phyloP scores from a whole-genome alignment of 1,140 invertebrate species.

The Phymastichus coffea region DNA sequence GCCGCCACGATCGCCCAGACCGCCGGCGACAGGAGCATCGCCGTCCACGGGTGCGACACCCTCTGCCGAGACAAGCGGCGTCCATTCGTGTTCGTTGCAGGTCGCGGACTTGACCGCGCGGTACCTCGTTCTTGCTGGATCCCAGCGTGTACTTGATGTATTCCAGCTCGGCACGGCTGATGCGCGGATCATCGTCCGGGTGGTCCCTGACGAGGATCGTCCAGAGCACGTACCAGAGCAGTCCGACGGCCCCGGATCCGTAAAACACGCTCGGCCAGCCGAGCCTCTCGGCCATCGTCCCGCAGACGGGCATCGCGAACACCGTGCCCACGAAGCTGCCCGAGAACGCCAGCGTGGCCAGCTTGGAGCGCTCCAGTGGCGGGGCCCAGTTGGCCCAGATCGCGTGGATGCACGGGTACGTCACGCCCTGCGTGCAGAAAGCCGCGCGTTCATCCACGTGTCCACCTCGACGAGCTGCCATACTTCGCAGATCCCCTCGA shows the following conservation, averaged over 20 bases:
- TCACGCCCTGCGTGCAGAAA: constrained; percentile 87
- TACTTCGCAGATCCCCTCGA: constrained; percentile 89
- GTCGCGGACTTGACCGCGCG: too few species aligned
- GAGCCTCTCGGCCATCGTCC: constrained; percentile 67
- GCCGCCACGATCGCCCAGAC: constrained; percentile 90
- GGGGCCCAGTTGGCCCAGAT: constrained; percentile 90
- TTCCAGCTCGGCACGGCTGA: constrained; percentile 72
- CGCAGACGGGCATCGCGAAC: constrained; percentile 74
- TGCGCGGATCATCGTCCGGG: constrained; percentile 74
- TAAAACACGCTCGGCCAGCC: constrained; percentile 91
- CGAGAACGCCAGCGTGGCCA: constrained; percentile 78
- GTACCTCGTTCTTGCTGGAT: constrained; percentile 35
- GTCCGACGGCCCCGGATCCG: constrained; percentile 74
- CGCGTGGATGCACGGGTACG: constrained; percentile 86
- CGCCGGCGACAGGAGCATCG: constrained; percentile 77
- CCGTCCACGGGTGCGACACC: constrained; percentile 74
- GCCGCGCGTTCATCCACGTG: too few species aligned
- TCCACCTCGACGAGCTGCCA: too few species aligned
- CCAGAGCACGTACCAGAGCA: constrained; percentile 74
- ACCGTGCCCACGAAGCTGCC: constrained; percentile 83
- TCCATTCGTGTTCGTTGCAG: constrained; percentile 43
- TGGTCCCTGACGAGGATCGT: constrained; percentile 70
- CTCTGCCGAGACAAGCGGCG: too few species aligned
- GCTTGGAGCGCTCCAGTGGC: constrained; percentile 73
- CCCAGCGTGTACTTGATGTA: constrained; percentile 66